Evolutionary conservation across 2,888 invertebrate genomes (phyloP), one percentile per base, ranked within the genome.

Genomic region (Drosophila gaucha): DNA sequence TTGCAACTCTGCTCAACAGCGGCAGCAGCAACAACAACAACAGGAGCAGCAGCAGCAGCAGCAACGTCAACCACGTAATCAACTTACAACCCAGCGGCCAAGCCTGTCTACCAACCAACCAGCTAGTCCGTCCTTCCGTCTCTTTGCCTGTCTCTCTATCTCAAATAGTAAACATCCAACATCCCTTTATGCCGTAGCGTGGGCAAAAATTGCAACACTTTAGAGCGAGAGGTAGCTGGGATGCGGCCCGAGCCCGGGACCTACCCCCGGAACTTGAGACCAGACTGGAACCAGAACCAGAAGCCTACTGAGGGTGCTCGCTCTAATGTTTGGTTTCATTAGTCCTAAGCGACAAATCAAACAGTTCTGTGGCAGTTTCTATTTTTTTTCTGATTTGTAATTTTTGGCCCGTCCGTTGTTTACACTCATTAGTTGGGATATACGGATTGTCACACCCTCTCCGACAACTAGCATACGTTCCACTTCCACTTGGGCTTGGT

Each of bases 321-420:
- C 71, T 74, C 75, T 89, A 85, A 89, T 86, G 86, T 82, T 86
- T 82, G 85, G 85, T 86, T 86, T 86, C 85, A 86, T 86, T 86
- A 86, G 85, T 87, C 89, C 85, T 87, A 71, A 85, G 87, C 86
- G 89, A 86, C 85, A 86, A 86, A 89, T 86, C 85, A 86, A 89
- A 87, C 89, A 88, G 86, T 87, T 85, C 44, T 84, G 76, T 86
- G 89, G 89, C 89, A 84, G 60, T 46, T 31, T 20, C 31, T 46
- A 46, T 84, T 86, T 58, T 35, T 38, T 51, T 31, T 58, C 14
- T 38, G 59, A 60, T 47, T 46, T 60, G 63, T 60, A 46, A 38
- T 60, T 60, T 52, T 74, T 55, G 36, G 22, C 64, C 35, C 35
- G 60, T 56, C 59, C 69, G 68, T 86, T 82, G 88, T 82, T 82